Conservation (phyloP, 2,113 vertebrate genomes). For the Ursus arctos region DNA sequence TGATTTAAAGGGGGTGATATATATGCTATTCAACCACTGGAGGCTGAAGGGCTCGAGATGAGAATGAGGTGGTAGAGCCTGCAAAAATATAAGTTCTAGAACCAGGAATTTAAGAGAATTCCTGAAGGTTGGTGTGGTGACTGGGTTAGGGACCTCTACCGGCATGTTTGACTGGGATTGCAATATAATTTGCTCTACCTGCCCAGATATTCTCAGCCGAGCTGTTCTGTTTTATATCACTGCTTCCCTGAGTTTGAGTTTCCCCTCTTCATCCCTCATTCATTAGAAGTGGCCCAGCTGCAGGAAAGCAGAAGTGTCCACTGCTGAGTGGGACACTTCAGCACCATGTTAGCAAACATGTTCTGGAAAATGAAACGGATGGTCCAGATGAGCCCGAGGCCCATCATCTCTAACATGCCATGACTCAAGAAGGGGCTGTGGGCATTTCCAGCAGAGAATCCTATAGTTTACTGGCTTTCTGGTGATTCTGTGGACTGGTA, state of each 20-base stretch:
- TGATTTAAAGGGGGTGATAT: not conserved
- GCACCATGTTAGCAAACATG: not conserved
- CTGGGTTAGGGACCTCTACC: not conserved
- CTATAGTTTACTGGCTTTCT: not conserved
- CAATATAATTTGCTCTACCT: not conserved
- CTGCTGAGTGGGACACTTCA: not conserved
- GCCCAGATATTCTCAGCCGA: accelerated
- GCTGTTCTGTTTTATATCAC: not conserved
- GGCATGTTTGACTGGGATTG: accelerated
- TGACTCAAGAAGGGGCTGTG: not conserved
- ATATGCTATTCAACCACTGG: not conserved
- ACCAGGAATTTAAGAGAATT: not conserved
- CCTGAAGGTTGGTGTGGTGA: too few relatives aligned
- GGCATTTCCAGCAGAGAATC: not conserved
- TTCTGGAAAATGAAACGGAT: not conserved
- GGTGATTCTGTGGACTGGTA: not conserved
- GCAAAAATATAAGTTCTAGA: not conserved
- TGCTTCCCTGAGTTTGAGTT: not conserved
- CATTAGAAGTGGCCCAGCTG: not conserved
- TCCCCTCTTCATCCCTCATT: not conserved
- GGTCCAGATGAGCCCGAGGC: too few relatives aligned
- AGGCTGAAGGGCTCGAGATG: not conserved
- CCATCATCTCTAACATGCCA: accelerated
- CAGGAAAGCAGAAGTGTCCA: not conserved
- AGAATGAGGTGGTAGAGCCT: not conserved